Base-by-base conservation (phyloP, 2,113 vertebrate species). In the Tragulus kanchil region DNA sequence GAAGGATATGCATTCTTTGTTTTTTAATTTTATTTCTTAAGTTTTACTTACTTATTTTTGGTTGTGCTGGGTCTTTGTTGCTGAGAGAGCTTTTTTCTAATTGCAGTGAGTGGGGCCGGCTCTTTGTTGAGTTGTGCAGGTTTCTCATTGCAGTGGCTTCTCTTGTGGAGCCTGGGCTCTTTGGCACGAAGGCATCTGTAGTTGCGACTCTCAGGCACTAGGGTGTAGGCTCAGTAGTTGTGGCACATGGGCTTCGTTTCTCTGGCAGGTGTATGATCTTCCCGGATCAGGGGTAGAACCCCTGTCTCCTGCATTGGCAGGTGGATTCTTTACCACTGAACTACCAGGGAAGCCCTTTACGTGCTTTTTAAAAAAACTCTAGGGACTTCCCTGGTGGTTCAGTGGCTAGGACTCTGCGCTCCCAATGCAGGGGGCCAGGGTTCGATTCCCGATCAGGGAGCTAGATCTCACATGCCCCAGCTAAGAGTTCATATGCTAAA, bases 191-290 rank as follows among this genome's bases (percentile, higher is more conserved):
- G 23, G 42, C 42, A 23, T 73, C 42, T 13, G 69, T 25, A 45
- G 42, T 13, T 73, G 69, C 0, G 0, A 25, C 69, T 14, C 69
- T 21, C 0, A 1, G 0, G 6, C 21, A 25, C 69, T 42, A 45
- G 21, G 25, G 21, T 6, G 1, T 45, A 21, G 69, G 21, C 42
- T 73, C 42, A 45, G 69, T 73, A 73, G 69, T 23, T 73, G 69
- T 3, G 42, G 69, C 21, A 45, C 69, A 45, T 42, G 25, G 42
- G 69, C 42, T 73, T 14, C 23, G 69, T 8, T 45, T 19, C 11
- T 73, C 42, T 45, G 42, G 0, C 0, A 21, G 19, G 13, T 73
- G 42, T 25, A 23, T 10, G 21, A 45, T 73, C 69, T 45, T 45
- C 69, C 42, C 69, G 14, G 69, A 73, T 42, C 42, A 45, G 69